Conservation (phyloP, 2,888 invertebrate genomes). For the Drosophila mayaguana region DNA sequence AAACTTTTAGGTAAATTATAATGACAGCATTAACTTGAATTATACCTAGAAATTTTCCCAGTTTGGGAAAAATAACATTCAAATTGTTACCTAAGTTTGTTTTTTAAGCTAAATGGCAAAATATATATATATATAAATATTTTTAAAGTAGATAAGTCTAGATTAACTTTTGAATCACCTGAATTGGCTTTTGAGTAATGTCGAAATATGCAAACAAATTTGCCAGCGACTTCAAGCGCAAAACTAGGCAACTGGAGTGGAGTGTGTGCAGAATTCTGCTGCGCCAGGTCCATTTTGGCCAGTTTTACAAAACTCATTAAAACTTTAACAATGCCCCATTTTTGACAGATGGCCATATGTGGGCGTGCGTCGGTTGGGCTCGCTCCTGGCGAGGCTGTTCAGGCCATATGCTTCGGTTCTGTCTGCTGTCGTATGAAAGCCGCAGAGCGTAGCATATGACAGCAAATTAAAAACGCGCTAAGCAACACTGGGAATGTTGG, state of each 20-base stretch:
- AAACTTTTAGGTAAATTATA: too few relatives aligned
- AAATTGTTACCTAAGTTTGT: constrained; percentile 16
- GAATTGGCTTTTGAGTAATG: constrained; percentile 19
- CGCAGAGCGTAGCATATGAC: constrained; percentile 33
- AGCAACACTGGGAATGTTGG: constrained; percentile 30
- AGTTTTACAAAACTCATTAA: constrained; percentile 60
- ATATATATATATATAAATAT: background rate
- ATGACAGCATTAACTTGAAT: background rate
- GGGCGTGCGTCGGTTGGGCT: constrained; percentile 4
- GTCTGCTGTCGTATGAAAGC: constrained; percentile 5
- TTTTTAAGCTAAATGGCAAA: constrained; percentile 34
- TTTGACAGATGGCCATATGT: constrained; percentile 35
- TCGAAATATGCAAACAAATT: constrained; percentile 27
- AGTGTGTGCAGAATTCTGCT: constrained; percentile 16
- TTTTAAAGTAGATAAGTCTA: constrained; percentile 32
- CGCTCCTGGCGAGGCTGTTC: background rate
- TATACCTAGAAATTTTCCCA: background rate
- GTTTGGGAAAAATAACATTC: background rate
- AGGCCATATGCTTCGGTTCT: constrained; percentile 32
- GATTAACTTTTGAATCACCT: constrained; percentile 4
- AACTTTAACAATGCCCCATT: constrained; percentile 43
- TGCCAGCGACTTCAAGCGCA: constrained; percentile 39
- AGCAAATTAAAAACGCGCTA: constrained; percentile 50
- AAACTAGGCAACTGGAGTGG: constrained; percentile 27
- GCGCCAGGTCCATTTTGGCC: background rate